Evolutionary conservation across 2,888 invertebrate genomes (phyloP), one percentile per base, ranked within the genome.

Genomic region (Drosophila robusta): DNA sequence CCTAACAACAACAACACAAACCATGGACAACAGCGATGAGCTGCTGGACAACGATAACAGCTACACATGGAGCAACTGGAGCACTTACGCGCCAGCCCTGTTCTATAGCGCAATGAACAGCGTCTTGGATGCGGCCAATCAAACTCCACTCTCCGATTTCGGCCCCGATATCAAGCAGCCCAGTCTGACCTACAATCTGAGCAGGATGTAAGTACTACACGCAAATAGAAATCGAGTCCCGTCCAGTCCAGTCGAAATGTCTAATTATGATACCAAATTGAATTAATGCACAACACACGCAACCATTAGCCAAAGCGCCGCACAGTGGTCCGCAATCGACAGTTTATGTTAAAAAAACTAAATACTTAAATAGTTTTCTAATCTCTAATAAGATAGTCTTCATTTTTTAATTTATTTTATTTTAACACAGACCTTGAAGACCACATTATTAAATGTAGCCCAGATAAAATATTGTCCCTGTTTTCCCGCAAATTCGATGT

Each of bases 251-350:
- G 12, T 34, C 11, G 12, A 34, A 61, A 44, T 61, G 77, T 51
- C 66, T 88, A 82, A 85, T 89, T 89, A 79, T 70, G 83, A 50
- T 60, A 70, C 77, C 77, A 86, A 76, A 82, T 89, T 82, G 60
- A 86, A 88, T 85, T 89, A 89, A 77, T 70, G 49, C 47, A n/a
- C 50, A 51, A 41, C 64, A 70, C 65, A 51, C 49, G 58, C 70
- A n/a, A 45, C 39, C 50, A 44, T 52, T 56, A 54, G 34, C 12
- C 12, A 12, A 29, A 34, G 34, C 34, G 12, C 11, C 34, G 12
- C 11, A 12, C 34, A 34, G 34, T 34, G 34, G 34, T 4, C 12
- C 34, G 34, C 34, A 34, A 18, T 18, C 18, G 18, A 1, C 1
- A 2, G 18, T 18, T 18, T 18, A 18, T 18, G 18, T n/a, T n/a